phyloP scores from a whole-genome alignment of 2,113 vertebrate species.

The Microtus richardsoni region DNA sequence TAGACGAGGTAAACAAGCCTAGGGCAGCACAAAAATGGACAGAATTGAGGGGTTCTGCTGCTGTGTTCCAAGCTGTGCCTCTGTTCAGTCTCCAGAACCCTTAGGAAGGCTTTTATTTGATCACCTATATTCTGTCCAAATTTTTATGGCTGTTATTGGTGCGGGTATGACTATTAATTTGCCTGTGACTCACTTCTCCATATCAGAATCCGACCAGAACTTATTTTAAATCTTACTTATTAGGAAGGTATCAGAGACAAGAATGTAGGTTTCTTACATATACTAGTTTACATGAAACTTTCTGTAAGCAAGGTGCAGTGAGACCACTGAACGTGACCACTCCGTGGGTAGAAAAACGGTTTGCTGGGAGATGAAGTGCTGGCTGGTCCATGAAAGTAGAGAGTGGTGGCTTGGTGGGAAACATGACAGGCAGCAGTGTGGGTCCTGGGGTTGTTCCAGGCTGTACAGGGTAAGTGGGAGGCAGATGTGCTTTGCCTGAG shows the following conservation, averaged over 20 bases:
- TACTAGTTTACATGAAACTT: neutral
- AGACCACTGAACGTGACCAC: neutral
- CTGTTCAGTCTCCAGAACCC: too few species aligned
- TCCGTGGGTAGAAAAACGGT: neutral
- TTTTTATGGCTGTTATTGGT: too few species aligned
- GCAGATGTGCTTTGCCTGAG: neutral
- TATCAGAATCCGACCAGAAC: too few species aligned
- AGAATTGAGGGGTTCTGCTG: too few species aligned
- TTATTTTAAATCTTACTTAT: neutral
- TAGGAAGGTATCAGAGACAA: neutral
- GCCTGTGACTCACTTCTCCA: too few species aligned
- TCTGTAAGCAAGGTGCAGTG: neutral
- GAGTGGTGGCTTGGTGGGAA: neutral
- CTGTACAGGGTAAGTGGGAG: neutral
- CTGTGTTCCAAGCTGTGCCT: too few species aligned
- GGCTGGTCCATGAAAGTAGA: neutral
- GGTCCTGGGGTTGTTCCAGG: neutral
- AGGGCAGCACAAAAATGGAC: too few species aligned
- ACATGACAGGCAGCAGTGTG: neutral
- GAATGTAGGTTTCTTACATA: neutral
- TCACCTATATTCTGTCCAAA: too few species aligned
- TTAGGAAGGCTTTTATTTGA: too few species aligned
- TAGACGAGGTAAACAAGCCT: too few species aligned
- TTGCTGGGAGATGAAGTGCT: neutral
- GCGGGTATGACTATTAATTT: too few species aligned